Base-by-base conservation (phyloP, 2,113 vertebrate species). In the Ameiurus melas region DNA sequence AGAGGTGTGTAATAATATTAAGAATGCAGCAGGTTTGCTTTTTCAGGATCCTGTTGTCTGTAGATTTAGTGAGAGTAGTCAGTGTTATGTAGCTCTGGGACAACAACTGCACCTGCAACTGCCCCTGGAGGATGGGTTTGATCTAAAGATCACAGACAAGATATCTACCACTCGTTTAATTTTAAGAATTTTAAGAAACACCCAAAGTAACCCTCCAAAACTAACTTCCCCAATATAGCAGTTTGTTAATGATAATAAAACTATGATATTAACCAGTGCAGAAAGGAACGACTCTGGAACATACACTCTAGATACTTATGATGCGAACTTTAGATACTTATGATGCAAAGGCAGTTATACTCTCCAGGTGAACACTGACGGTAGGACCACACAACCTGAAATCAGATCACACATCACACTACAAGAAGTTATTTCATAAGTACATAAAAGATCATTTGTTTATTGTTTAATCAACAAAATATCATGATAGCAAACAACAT, bases 271-370 rank as follows among this genome's bases (percentile, higher is more conserved):
- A 81, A 87, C 78, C 62, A 17, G 13, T 87, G 73, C 79, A 79
- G 55, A 14, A 36, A 85, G 27, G 30, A 47, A 1, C 36, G 86
- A 90, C 84, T 85, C 82, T 73, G 89, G 86, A 73, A 81, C 0
- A 13, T 90, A 87, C 30, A 75, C 0, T 7, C 39, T 87, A 64
- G 0, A 4, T 0, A 25, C 27, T 1, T 0, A 0, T 17, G 0
- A 9, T 57, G 66, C 51, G 27, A 0, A 1, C 0, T n/a, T n/a
- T n/a, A n/a, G 73, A 0, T 3, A 12, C 0, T 53, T n/a, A n/a
- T n/a, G n/a, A n/a, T n/a, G n/a, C n/a, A 85, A 1, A 70, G 12
- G 1, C 22, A n/a, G 0, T 60, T 16, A 53, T n/a, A 57, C 10
- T 87, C 71, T 86, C 33, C 85, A 78, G 5, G 51, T 89, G 43